These are phyloP conservation scores for Meandrusa payeni DNA, from an alignment of 2,888 invertebrate species.

Conservation along the genomic window DNA sequence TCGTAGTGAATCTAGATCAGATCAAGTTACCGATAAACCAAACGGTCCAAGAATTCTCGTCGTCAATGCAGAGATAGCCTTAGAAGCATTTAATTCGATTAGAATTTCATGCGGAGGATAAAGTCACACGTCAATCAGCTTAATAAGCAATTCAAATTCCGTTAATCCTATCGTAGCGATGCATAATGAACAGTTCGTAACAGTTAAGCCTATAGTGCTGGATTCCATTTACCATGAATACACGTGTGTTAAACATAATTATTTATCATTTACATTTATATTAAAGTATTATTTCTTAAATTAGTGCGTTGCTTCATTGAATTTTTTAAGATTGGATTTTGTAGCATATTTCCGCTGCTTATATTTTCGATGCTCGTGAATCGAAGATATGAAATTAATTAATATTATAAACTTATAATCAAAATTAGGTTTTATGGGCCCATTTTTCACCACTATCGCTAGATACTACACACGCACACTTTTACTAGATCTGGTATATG, in stretches of 20 bases:
- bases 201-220: slow-evolving; percentile 41
- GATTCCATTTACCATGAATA: slow-evolving; percentile 35
- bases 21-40: slow-evolving; percentile 45
- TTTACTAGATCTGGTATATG: no score
- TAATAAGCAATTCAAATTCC: slow-evolving; percentile 74
- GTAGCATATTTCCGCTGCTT: slow-evolving; percentile 26
- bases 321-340: slow-evolving; percentile 26
- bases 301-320: slow-evolving; percentile 7
- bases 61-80: slow-evolving; percentile 20
- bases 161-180: slow-evolving; percentile 65
- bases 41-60: slow-evolving; percentile 29
- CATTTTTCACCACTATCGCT: no score
- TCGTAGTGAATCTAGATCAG: slow-evolving; percentile 49
- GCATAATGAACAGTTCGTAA: slow-evolving; percentile 40
- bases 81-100: slow-evolving; percentile 28
- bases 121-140: slow-evolving; percentile 67
- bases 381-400: no score
- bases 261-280: slow-evolving; percentile 16
- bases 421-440: no score
- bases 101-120: slow-evolving; percentile 35
- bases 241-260: slow-evolving; percentile 25
- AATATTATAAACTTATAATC: no score
- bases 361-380: no score
- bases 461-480: no score
- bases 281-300: slow-evolving; percentile 6